Percentiles rank a stretch among this genome's conserved stretches.
These are phyloP conservation scores for Tribolium madens DNA, from an alignment of 1,140 invertebrate genomes.

Conservation along the genomic window DNA sequence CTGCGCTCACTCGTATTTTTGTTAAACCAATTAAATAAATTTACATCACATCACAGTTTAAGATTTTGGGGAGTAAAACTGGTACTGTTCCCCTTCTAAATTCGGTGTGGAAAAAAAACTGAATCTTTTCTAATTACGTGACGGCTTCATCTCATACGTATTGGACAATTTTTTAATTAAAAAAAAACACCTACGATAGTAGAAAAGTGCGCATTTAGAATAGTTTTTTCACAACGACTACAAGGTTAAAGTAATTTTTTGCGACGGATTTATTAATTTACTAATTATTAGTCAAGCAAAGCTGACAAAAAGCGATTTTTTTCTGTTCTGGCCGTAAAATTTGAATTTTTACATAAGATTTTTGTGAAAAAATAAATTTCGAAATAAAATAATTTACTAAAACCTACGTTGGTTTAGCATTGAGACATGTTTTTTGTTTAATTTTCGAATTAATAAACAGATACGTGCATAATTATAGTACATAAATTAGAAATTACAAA, in stretches of 20 bases:
- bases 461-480: not conserved
- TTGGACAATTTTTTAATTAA: not conserved
- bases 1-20: not conserved
- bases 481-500: not conserved
- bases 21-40: not conserved
- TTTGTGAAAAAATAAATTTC: not conserved
- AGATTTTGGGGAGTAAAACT: not conserved
- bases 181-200: not conserved
- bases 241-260: not conserved
- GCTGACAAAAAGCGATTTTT: not conserved
- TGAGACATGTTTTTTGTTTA: not conserved
- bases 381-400: not conserved
- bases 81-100: not conserved
- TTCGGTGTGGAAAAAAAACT: not conserved
- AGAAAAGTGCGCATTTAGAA: not conserved
- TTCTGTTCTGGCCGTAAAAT: not conserved
- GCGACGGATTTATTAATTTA: not conserved
- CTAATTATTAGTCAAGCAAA: not conserved
- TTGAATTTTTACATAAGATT: conserved; percentile 3
- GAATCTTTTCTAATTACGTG: not conserved
- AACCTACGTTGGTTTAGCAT: not conserved
- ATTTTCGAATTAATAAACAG: not conserved
- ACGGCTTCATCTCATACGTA: not conserved
- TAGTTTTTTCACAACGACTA: not conserved
- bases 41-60: not conserved